These are phyloP conservation scores for Drosophila pseudotakahashii DNA, from an alignment of 2,888 invertebrate genomes.

Conservation along the genomic window DNA sequence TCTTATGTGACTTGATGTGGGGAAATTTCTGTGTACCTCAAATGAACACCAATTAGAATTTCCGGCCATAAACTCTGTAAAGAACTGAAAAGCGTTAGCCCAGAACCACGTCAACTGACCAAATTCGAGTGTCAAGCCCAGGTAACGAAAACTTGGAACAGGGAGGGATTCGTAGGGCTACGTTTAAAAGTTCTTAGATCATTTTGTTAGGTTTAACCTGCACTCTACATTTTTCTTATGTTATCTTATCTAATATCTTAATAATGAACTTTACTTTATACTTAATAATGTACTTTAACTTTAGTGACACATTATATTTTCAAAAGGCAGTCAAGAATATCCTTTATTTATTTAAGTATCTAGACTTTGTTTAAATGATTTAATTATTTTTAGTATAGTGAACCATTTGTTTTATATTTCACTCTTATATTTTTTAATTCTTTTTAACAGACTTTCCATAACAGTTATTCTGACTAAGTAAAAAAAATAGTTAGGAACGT, in stretches of 20 bases:
- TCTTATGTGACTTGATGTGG: slow-evolving; percentile 19
- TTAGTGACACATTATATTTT: no score
- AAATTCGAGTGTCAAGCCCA: slow-evolving; percentile 42
- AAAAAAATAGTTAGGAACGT: no score
- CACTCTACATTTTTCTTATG: neutral
- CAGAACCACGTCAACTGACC: slow-evolving; percentile 65
- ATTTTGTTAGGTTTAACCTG: neutral
- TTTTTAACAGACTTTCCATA: no score
- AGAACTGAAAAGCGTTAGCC: slow-evolving; percentile 66
- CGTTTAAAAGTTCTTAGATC: neutral
- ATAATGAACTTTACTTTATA: no score
- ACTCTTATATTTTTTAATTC: no score
- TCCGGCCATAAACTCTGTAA: slow-evolving; percentile 67
- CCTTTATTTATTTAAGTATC: neutral
- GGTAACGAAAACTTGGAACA: slow-evolving; percentile 10
- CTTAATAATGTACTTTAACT: no score
- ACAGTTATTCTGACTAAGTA: no score
- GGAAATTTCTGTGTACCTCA: slow-evolving; percentile 41
- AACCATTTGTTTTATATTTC: no score
- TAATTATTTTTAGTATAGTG: no score
- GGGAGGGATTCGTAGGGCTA: slow-evolving; percentile 20
- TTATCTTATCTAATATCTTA: no score
- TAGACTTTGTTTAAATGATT: neutral
- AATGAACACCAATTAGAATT: slow-evolving; percentile 68
- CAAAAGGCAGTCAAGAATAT: neutral